A percentile compares a stretch with the other conserved stretches of the same genome.
Conservation (phyloP, 2,888 invertebrate species). For the Bombylius major region DNA sequence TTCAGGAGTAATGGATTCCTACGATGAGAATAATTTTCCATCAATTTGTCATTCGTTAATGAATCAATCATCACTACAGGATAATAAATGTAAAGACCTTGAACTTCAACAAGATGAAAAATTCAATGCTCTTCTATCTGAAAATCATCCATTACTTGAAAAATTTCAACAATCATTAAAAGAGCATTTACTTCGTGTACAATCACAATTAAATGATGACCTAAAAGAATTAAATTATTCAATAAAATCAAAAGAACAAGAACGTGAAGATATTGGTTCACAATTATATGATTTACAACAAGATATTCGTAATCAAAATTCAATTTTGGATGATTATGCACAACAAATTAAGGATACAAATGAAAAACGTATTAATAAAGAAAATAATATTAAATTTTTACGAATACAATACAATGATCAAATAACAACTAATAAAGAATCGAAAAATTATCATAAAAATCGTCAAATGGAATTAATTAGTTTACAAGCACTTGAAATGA, state of each 20-base stretch:
- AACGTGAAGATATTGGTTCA: constrained; percentile 34
- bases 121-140: constrained; percentile 41
- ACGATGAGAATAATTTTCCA: too few species aligned
- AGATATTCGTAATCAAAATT: constrained; percentile 38
- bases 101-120: neutral
- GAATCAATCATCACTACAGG: too few species aligned
- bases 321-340: constrained; percentile 37
- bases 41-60: too few species aligned
- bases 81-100: neutral
- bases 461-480: constrained; percentile 27
- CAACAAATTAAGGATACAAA: constrained; percentile 31
- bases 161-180: constrained; percentile 58
- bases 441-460: constrained; percentile 26
- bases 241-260: constrained; percentile 24
- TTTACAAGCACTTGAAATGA: constrained; percentile 27
- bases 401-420: constrained; percentile 32
- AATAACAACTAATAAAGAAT: constrained; percentile 19
- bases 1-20: too few species aligned
- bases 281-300: constrained; percentile 40
- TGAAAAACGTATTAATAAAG: constrained; percentile 29
- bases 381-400: constrained; percentile 26
- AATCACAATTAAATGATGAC: constrained; percentile 50
- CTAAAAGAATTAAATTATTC: constrained; percentile 49
- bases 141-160: constrained; percentile 60
- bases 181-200: constrained; percentile 51